phyloP scores from a whole-genome alignment of 2,797 vertebrate genomes.

The Bryconaethiops microstoma region DNA sequence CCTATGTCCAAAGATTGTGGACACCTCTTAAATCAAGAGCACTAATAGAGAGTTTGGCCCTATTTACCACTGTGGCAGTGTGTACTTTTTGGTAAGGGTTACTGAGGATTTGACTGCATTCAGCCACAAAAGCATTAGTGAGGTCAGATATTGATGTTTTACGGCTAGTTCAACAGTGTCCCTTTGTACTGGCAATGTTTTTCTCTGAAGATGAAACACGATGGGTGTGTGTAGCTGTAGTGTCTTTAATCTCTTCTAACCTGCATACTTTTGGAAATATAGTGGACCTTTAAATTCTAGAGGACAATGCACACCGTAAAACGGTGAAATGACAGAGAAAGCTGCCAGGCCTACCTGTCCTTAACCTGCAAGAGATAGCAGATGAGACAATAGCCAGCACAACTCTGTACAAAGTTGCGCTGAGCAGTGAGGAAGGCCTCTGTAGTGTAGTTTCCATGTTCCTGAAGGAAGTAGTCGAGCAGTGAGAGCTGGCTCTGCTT shows the following conservation, averaged over 20 bases:
- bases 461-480: slow-evolving; percentile 90
- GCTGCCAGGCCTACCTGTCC: slow-evolving; percentile 82
- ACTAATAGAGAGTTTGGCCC: too few relatives aligned
- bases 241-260: too few relatives aligned
- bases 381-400: slow-evolving; percentile 92
- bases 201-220: background rate
- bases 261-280: background rate
- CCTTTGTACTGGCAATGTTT: background rate
- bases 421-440: slow-evolving; percentile 92
- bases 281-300: slow-evolving; percentile 1
- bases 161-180: background rate
- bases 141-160: too few relatives aligned
- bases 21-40: background rate
- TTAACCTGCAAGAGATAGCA: slow-evolving; percentile 98
- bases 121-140: too few relatives aligned
- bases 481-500: slow-evolving; percentile 94
- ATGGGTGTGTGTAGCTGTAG: too few relatives aligned
- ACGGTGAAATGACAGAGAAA: background rate
- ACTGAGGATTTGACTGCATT: too few relatives aligned
- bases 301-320: background rate
- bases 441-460: slow-evolving; percentile 87
- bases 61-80: too few relatives aligned
- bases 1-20: background rate
- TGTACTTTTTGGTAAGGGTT: too few relatives aligned
- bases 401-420: slow-evolving; percentile 94